Base-by-base conservation (phyloP, 2,888 invertebrate species). In the Drosophila longiperda region DNA sequence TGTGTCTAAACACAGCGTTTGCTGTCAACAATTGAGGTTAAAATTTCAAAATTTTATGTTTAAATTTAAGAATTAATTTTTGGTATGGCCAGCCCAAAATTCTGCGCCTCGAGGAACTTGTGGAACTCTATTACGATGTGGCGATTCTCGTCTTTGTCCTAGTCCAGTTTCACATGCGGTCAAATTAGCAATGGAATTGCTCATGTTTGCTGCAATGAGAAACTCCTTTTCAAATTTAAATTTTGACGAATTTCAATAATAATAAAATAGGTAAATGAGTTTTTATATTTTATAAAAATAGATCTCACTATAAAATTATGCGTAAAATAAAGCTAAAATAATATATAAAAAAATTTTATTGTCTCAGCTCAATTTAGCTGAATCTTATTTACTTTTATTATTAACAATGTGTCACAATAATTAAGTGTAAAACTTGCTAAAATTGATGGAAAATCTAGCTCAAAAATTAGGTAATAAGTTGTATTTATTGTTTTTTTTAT, bases 101-200 rank as follows among this genome's bases (percentile, higher is more conserved):
- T 17, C 11, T 53, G 50, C 42, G 6, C 9, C 9, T 5, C n/a
- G n/a, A n/a, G n/a, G n/a, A n/a, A n/a, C n/a, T n/a, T n/a, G n/a
- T n/a, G n/a, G n/a, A n/a, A n/a, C n/a, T n/a, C n/a, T n/a, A n/a
- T n/a, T n/a, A n/a, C n/a, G n/a, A n/a, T n/a, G n/a, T n/a, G n/a
- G 82, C 73, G 0, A 11, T 80, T 1, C 15, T 53, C 0, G 49
- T 42, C 1, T 87, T 80, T 36, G 45, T 34, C 26, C 48, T 69
- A 9, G 65, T 67, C 17, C 62, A 50, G 26, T 3, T 60, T 4
- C 42, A 70, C 23, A 54, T 53, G 17, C 60, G 26, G 0, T 29
- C 15, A 17, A 5, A 23, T 11, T 45, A 45, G 12, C 9, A 32
- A 5, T 17, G 20, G 50, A 2, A 38, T 20, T 23, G 59, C 68